phyloP scores from a whole-genome alignment of 2,797 vertebrate genomes.

The Liasis olivaceus region DNA sequence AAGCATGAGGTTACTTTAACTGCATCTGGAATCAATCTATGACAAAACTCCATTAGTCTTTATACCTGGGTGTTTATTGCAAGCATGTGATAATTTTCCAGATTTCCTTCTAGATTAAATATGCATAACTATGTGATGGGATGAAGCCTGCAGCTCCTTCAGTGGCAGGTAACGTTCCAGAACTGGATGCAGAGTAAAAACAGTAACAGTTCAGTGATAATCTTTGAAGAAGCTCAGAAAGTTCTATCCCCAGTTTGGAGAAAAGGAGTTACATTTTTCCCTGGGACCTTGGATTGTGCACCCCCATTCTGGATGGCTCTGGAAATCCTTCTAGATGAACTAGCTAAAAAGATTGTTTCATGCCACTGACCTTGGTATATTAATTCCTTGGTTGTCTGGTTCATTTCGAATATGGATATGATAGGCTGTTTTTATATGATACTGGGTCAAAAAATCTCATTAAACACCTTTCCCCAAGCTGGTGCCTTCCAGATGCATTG shows the following conservation, averaged over 20 bases:
- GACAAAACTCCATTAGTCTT: background rate
- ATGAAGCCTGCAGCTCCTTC: background rate
- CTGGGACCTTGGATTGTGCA: background rate
- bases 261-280: background rate
- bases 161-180: background rate
- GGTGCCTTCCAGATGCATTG: background rate
- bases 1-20: background rate
- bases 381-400: background rate
- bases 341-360: background rate
- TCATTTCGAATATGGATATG: background rate
- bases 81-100: background rate
- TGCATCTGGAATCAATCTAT: background rate
- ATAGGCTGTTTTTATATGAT: background rate
- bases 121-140: background rate
- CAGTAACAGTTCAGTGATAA: background rate
- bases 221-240: background rate
- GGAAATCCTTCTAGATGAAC: background rate
- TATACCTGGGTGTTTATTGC: background rate
- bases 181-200: background rate
- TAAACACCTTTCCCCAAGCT: background rate
- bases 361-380: background rate
- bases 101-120: background rate
- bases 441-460: background rate
- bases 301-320: background rate
- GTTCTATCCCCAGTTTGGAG: background rate